Percentiles rank a stretch among this genome's conserved stretches.
These are phyloP conservation scores for Troides helena DNA, from an alignment of 2,888 invertebrate genomes.

Conservation along the genomic window DNA sequence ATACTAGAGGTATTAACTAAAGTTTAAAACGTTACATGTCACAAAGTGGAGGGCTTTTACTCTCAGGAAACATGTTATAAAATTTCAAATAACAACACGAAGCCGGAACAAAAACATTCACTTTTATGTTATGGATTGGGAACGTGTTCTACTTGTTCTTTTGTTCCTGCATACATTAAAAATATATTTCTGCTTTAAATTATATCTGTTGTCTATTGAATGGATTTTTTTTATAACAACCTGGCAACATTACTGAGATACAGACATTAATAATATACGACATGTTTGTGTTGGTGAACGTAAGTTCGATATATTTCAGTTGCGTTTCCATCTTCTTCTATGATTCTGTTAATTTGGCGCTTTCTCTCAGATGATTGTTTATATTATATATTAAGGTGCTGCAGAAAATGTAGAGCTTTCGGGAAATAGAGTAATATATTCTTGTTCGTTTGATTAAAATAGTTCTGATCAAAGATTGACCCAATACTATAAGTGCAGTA, in stretches of 20 bases:
- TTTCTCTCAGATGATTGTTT: not conserved
- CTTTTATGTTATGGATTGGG: conserved; percentile 30
- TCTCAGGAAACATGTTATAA: conserved; percentile 27
- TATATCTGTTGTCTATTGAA: conserved; percentile 26
- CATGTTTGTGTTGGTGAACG: not conserved
- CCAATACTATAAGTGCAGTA: not conserved
- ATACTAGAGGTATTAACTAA: not conserved
- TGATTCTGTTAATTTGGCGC: not conserved
- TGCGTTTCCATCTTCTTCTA: not conserved
- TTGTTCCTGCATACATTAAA: conserved; percentile 27
- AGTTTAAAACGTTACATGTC: not conserved
- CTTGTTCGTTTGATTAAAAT: not conserved
- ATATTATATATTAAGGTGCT: not conserved
- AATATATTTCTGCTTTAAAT: conserved; percentile 26
- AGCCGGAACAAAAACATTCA: conserved; percentile 28
- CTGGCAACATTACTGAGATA: not conserved
- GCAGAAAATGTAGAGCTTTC: not conserved
- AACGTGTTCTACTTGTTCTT: conserved; percentile 29
- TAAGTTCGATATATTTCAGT: no score
- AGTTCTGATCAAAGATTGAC: not conserved
- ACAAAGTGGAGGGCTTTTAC: conserved; percentile 20
- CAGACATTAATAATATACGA: not conserved
- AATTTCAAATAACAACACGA: conserved; percentile 28
- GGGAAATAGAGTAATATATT: not conserved
- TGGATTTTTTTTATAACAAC: conserved; percentile 1